Evolutionary conservation across 2,888 invertebrate genomes (phyloP), one percentile per base, ranked within the genome.

Genomic region (Antheraea assamensis): DNA sequence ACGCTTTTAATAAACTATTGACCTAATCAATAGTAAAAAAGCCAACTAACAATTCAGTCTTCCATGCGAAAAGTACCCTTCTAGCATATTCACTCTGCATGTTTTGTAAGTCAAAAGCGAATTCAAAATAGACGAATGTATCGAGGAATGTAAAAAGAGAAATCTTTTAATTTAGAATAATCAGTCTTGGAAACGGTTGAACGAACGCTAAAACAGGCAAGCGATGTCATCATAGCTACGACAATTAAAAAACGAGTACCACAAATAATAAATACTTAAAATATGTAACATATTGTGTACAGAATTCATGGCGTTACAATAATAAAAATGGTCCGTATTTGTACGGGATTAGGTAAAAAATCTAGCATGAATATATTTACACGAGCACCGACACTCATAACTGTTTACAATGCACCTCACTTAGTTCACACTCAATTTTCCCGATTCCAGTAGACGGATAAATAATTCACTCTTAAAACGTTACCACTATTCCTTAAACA

Each of bases 261-360:
- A 88, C 83, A 87, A 87, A 89, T 75, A 92, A 94, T 93, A 94
- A 93, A 93, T 93, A 94, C 90, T 91, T 92, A 92, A 89, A 87
- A 87, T 85, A 90, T 83, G 82, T 83, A 86, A 87, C 84, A 82
- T 83, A 83, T 73, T 78, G 81, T 84, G 83, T 87, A 86, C 87
- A 85, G 76, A 74, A 79, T 80, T 81, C 76, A 86, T 80, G 81
- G 81, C 84, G 79, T 81, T 75, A 64, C 72, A 74, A 76, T 70
- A 71, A 75, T 89, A 86, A 88, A 87, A 90, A 91, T 92, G 92
- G 93, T 93, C 92, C 93, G 87, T 92, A 90, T 89, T 88, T 91
- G 88, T 91, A 92, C 91, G 91, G 88, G 88, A 89, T 89, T 88
- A 80, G 87, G 93, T 94, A 93, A 91, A 94, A 94, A 94, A 94